Evolutionary conservation across 2,113 vertebrate species (phyloP).

Genomic region (Pardalotus punctatus): DNA sequence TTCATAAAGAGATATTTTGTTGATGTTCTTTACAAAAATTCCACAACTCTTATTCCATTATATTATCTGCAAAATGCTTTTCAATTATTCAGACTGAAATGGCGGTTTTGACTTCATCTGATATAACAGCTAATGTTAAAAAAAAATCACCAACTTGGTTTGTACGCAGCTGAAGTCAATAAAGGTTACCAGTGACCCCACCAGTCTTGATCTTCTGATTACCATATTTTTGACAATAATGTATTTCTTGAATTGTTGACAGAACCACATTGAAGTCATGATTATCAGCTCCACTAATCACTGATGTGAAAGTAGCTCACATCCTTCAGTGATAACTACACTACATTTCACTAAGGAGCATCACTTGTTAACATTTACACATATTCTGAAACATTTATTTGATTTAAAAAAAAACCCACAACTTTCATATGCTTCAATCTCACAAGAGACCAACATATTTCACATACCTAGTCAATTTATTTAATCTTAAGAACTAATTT

Average conservation of each 20-base stretch:
- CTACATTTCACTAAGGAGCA: neutral
- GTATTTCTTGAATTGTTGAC: neutral
- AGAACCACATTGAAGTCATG: neutral
- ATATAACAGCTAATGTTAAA: neutral
- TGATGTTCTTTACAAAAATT: neutral
- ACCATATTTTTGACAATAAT: neutral
- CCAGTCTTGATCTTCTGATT: neutral
- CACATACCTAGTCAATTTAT: neutral
- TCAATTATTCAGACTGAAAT: neutral
- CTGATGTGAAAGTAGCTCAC: neutral
- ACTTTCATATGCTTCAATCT: neutral
- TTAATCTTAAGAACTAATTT: neutral
- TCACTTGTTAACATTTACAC: neutral
- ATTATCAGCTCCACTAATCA: neutral
- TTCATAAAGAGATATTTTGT: neutral
- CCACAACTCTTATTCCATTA: neutral
- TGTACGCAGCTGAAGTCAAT: neutral
- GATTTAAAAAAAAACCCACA: rapidly evolving
- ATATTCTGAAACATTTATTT: neutral
- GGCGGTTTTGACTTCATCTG: neutral
- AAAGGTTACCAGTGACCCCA: neutral
- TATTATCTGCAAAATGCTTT: neutral
- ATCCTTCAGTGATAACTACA: neutral
- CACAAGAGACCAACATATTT: neutral
- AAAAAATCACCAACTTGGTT: neutral